Conservation (phyloP, 2,797 vertebrate species). For the Poeciliopsis paucimaculata region DNA sequence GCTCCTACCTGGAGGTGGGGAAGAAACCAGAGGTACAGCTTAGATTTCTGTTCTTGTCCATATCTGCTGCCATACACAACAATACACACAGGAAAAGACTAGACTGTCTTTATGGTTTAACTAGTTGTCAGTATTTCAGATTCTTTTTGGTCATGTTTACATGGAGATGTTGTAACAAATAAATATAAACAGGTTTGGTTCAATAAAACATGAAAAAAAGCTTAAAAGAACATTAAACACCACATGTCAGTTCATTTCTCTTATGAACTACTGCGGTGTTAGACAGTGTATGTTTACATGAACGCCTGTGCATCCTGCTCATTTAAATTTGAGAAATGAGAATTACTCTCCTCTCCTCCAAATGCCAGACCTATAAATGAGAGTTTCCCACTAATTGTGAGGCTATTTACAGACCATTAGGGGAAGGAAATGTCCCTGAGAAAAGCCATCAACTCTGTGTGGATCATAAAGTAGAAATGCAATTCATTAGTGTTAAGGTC, state of each 20-base stretch:
- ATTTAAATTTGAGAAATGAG: slow-evolving; percentile 24
- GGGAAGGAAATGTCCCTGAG: slow-evolving; percentile 37
- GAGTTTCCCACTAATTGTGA: slow-evolving; percentile 61
- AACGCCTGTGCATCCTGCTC: slow-evolving; percentile 19
- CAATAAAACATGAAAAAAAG: background rate
- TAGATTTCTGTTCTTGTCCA: background rate
- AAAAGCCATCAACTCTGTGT: slow-evolving; percentile 31
- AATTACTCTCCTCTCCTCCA: slow-evolving; percentile 56
- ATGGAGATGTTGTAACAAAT: slow-evolving; percentile 7
- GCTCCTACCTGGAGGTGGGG: slow-evolving; percentile 93
- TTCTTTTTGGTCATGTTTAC: slow-evolving; percentile 9
- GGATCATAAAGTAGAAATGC: slow-evolving; percentile 31
- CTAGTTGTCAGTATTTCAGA: slow-evolving; percentile 10
- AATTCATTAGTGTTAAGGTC: slow-evolving; percentile 37
- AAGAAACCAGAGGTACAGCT: slow-evolving; percentile 91
- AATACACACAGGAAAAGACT: background rate
- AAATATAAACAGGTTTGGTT: background rate
- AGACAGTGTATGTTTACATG: slow-evolving; percentile 13
- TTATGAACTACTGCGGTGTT: background rate
- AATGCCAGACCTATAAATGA: slow-evolving; percentile 59
- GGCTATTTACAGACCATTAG: slow-evolving; percentile 57
- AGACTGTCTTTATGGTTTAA: background rate
- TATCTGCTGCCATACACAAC: background rate
- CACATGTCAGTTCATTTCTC: background rate
- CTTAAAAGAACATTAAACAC: background rate